Percentiles rank a stretch among this genome's conserved stretches.
Conservation (phyloP, 2,888 invertebrate species). For the Augiades crinisus region DNA sequence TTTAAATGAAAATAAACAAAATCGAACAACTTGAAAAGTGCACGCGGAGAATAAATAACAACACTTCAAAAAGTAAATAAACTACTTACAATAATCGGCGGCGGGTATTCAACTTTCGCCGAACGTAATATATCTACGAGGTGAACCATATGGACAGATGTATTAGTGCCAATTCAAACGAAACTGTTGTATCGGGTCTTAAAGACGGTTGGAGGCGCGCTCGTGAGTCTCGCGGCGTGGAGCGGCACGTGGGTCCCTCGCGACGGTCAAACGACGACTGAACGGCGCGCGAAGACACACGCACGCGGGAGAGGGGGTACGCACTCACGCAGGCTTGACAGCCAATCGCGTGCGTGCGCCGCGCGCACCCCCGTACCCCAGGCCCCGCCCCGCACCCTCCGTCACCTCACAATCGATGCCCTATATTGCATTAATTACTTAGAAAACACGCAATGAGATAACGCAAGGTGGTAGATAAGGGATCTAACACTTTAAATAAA, state of each 20-base stretch:
- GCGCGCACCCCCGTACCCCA: conserved; percentile 75
- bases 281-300: conserved; percentile 64
- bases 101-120: conserved; percentile 89
- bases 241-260: conserved; percentile 54
- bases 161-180: conserved; percentile 61
- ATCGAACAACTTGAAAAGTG: conserved; percentile 29
- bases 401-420: conserved; percentile 81
- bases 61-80: conserved; percentile 34
- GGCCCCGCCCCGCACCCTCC: conserved; percentile 64
- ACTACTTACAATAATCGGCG: conserved; percentile 88
- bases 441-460: conserved; percentile 82
- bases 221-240: conserved; percentile 55
- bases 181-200: conserved; percentile 45
- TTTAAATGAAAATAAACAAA: conserved; percentile 29
- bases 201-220: conserved; percentile 55
- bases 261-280: conserved; percentile 67
- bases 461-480: conserved; percentile 79
- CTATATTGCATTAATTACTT: conserved; percentile 83
- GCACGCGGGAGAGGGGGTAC: conserved; percentile 75
- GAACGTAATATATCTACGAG: conserved; percentile 90
- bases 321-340: conserved; percentile 76
- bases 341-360: conserved; percentile 80
- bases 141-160: conserved; percentile 90
- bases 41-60: conserved; percentile 33
- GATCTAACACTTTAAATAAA: conserved; percentile 74